Base-by-base conservation (phyloP, 2,888 invertebrate genomes). In the Agonopterix arenella region DNA sequence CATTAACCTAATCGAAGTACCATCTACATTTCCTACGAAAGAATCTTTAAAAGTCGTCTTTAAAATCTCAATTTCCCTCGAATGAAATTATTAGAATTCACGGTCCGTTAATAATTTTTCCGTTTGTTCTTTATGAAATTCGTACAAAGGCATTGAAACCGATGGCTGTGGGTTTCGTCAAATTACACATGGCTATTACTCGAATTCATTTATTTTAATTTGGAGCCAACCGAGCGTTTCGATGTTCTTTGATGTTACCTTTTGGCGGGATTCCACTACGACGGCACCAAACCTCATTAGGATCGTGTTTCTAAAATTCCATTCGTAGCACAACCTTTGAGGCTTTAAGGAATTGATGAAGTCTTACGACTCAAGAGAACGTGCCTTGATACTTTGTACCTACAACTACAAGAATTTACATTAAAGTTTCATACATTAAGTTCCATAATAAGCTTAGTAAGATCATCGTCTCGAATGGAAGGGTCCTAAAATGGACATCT, bases 111-210 rank as follows among this genome's bases (percentile, higher is more conserved):
- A 51, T 47, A 48, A 47, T 48, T 44, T 28, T 45, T 18, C 47
- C 47, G 9, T 46, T 46, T 42, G 28, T 28, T 37, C 47, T 11
- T 41, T 8, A 45, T 37, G 40, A 47, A 42, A 42, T 58, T 57
- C 58, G 49, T 53, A 56, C 58, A 60, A 58, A 61, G 63, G 64
- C 61, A 57, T 57, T 44, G 16, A 11, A 36, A 11, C 8, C n/a
- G 43, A 37, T 11, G 44, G 8, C 36, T 41, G 42, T 11, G 43
- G 44, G 60, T 60, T 62, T 58, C 62, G 61, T 66, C 62, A 66
- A 76, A 68, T 72, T 72, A 65, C 71, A 66, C 63, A 67, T 65
- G 59, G 59, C 59, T 63, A 63, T 67, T 40, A 40, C 40, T 40
- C 54, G 58, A 61, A 66, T 64, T 64, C 42, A 47, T 59, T 64